phyloP scores from a whole-genome alignment of 2,888 invertebrate genomes.

The Smittia aterrima region DNA sequence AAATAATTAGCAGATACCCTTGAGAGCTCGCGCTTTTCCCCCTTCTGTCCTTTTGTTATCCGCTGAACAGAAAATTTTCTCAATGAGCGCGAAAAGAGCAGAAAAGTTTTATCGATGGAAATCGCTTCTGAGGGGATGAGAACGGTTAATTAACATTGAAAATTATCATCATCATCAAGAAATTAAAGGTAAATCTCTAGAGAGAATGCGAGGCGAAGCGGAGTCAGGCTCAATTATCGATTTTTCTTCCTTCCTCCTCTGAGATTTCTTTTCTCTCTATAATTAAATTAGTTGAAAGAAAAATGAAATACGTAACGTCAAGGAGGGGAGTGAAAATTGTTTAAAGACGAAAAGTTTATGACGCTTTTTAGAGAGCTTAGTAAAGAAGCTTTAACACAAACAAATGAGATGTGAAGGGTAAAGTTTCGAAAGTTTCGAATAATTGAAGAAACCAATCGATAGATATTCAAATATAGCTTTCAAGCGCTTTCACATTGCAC shows the following conservation, averaged over 20 bases:
- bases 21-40: background rate
- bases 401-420: no score
- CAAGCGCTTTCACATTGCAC: no score
- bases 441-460: no score
- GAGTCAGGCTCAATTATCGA: no score
- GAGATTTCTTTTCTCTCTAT: background rate
- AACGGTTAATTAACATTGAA: conserved; percentile 26
- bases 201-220: background rate
- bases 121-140: background rate
- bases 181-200: conserved; percentile 20
- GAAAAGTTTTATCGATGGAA: background rate
- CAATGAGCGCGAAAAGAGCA: background rate
- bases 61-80: background rate
- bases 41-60: background rate
- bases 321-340: no score
- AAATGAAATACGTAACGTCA: no score
- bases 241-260: background rate
- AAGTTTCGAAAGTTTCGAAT: no score
- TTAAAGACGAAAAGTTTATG: no score
- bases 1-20: background rate
- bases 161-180: conserved; percentile 30
- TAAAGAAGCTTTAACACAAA: no score
- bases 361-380: no score
- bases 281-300: no score
- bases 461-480: no score